phyloP scores from a whole-genome alignment of 2,797 vertebrate species.

The Cryptoprocta ferox region DNA sequence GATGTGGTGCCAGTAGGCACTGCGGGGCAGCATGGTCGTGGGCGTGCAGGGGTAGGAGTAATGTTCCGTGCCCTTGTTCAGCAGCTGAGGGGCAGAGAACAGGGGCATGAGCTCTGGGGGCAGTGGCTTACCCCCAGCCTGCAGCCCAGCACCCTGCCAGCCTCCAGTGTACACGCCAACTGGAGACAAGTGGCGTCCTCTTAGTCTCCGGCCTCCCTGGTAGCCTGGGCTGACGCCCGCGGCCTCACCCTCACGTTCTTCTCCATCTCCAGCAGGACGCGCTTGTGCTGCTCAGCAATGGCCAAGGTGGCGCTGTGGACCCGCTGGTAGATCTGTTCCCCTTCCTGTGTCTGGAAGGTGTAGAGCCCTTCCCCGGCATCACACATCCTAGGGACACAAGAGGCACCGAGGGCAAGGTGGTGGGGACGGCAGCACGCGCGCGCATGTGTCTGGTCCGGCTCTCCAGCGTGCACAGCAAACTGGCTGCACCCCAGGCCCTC shows the following conservation, averaged over 20 bases:
- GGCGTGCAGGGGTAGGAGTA: constrained; percentile 95
- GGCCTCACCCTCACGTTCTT: constrained; percentile 93
- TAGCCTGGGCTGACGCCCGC: accelerated
- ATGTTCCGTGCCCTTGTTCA: constrained; percentile 92
- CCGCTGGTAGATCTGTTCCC: constrained; percentile 97
- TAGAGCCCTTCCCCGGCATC: constrained; percentile 97
- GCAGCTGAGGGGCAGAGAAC: constrained; percentile 85
- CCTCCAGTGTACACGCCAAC: background rate
- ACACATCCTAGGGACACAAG: constrained; percentile 91
- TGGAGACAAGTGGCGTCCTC: background rate
- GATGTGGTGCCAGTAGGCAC: constrained; percentile 98
- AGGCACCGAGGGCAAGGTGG: background rate
- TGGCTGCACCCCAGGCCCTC: background rate
- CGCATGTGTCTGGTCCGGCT: background rate
- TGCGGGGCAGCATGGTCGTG: constrained; percentile 95
- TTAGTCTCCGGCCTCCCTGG: background rate
- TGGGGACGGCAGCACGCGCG: background rate
- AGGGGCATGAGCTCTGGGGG: background rate
- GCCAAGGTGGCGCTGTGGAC: constrained; percentile 96
- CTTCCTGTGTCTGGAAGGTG: constrained; percentile 97
- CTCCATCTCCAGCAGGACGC: constrained; percentile 95
- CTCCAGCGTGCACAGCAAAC: accelerated
- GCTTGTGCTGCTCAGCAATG: constrained; percentile 97
- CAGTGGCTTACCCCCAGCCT: background rate
- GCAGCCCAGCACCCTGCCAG: background rate